Conservation (phyloP, 2,113 vertebrate species). For the Aphelocoma coerulescens region DNA sequence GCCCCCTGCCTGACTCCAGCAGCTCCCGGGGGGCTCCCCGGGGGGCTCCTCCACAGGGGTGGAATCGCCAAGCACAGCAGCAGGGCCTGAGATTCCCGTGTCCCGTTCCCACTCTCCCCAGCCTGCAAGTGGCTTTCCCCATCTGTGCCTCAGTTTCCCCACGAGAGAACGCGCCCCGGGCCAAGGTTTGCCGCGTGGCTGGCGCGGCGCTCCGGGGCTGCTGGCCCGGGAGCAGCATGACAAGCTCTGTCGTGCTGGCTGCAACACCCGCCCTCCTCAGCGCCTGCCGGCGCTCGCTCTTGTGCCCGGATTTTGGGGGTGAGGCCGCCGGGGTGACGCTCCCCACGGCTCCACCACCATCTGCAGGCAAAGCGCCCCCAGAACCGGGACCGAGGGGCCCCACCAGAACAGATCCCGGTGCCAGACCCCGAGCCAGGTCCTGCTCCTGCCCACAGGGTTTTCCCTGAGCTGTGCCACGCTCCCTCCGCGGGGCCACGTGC, state of each 20-base stretch:
- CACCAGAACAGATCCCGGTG: neutral
- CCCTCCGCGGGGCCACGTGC: neutral
- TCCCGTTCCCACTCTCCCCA: neutral
- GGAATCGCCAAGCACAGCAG: neutral
- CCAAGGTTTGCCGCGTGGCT: constrained; percentile 2
- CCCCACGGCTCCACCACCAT: neutral
- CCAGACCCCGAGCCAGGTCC: neutral
- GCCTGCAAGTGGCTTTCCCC: neutral
- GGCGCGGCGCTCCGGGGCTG: neutral
- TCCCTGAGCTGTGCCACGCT: neutral
- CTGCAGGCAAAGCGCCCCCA: neutral
- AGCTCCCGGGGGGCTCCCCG: neutral
- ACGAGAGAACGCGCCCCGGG: neutral
- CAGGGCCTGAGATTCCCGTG: neutral
- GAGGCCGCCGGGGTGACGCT: neutral
- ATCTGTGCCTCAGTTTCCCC: constrained; percentile 22
- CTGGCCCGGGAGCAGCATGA: neutral
- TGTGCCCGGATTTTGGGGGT: neutral
- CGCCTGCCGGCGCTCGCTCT: neutral
- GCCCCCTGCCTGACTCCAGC: neutral
- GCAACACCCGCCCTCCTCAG: neutral
- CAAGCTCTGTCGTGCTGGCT: neutral
- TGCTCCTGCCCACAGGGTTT: neutral
- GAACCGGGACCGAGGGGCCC: neutral
- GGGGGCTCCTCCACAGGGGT: neutral